A percentile compares a stretch with the other conserved stretches of the same genome.
Evolutionary conservation across 2,888 invertebrate species (phyloP).

Genomic region (Tenthredo notha): DNA sequence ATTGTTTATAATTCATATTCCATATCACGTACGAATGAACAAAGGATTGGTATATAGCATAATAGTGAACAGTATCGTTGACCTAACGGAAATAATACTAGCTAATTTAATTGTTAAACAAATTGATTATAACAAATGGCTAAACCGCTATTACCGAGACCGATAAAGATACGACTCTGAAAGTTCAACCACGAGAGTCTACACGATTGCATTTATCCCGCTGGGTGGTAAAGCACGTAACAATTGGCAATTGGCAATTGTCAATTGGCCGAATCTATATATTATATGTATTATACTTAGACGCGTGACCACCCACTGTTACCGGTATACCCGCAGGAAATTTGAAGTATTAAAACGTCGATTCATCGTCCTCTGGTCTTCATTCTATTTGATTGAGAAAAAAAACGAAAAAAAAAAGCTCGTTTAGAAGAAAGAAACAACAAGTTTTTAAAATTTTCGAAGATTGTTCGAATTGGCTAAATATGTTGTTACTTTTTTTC

Average conservation of each 20-base stretch:
- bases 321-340: background rate
- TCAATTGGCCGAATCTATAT: slow-evolving; percentile 21
- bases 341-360: background rate
- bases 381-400: background rate
- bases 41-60: background rate
- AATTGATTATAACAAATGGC: slow-evolving; percentile 29
- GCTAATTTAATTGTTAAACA: background rate
- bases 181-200: too few relatives aligned
- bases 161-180: slow-evolving; percentile 9
- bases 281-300: background rate
- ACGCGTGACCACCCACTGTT: slow-evolving; percentile 9
- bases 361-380: background rate
- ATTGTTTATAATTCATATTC: background rate
- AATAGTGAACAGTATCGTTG: background rate
- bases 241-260: slow-evolving; percentile 19
- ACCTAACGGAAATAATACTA: background rate
- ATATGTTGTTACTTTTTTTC: too few relatives aligned
- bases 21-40: background rate
- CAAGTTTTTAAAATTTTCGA: too few relatives aligned
- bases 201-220: background rate
- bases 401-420: background rate
- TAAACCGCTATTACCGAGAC: background rate
- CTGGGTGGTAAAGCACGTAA: slow-evolving; percentile 37
- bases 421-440: background rate
- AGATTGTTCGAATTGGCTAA: too few relatives aligned